These are phyloP conservation scores for Pteromalus puparum DNA, from an alignment of 1,140 invertebrate species.

Conservation along the genomic window DNA sequence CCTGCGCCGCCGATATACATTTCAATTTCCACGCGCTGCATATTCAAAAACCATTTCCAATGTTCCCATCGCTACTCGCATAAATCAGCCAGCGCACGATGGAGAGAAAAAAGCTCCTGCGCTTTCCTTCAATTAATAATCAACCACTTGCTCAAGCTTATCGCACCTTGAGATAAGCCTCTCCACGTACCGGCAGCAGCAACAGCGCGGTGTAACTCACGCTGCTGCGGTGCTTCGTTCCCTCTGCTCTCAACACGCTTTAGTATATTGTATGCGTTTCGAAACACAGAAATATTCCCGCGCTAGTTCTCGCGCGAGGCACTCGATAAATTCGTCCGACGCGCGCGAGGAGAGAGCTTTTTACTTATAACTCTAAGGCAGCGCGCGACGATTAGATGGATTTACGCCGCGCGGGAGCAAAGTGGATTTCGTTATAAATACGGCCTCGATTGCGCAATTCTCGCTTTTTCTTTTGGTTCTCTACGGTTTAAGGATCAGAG, in stretches of 20 bases:
- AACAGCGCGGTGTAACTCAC: not conserved
- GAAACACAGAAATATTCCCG: conserved; percentile 29
- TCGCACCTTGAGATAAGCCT: not conserved
- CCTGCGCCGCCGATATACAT: not conserved
- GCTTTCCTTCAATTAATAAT: conserved; percentile 3
- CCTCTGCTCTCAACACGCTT: not conserved
- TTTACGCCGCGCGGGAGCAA: conserved; percentile 1
- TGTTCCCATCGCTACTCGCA: not conserved
- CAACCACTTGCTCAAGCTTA: conserved; percentile 3
- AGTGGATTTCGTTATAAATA: conserved; percentile 39
- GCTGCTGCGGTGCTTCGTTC: not conserved
- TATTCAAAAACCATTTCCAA: not conserved
- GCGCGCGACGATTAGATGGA: conserved; percentile 11
- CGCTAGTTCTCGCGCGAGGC: not conserved
- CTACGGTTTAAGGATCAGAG: not conserved
- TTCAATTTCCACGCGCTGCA: not conserved
- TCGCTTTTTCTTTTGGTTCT: conserved; percentile 18
- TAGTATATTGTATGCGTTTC: no score
- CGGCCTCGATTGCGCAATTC: conserved; percentile 22
- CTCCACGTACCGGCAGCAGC: not conserved
- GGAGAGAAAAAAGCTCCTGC: not conserved
- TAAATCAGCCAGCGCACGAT: not conserved
- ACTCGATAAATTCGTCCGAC: conserved; percentile 28
- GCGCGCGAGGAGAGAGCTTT: not conserved
- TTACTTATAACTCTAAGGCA: not conserved